phyloP scores from a whole-genome alignment of 2,888 invertebrate genomes.

The Acleris sparsana region DNA sequence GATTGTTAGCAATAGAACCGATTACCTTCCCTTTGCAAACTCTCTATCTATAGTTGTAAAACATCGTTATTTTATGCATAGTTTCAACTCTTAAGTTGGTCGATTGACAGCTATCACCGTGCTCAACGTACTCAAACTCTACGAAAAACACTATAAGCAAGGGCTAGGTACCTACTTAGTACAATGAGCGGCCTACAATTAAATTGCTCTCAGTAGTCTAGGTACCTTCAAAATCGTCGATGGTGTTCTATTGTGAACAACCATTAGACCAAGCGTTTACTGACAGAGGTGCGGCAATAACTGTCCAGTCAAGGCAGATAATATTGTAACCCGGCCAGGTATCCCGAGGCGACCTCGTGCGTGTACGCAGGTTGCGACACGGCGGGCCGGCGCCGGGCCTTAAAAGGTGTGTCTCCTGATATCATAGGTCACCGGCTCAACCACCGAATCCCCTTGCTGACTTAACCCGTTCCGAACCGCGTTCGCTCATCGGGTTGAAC shows the following conservation, averaged over 20 bases:
- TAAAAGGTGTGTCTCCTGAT: constrained; percentile 30
- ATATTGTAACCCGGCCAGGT: constrained; percentile 4
- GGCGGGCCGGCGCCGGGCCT: constrained; percentile 26
- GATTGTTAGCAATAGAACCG: too few species aligned
- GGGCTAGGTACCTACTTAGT: too few species aligned
- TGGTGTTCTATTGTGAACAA: too few species aligned
- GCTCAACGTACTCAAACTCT: too few species aligned
- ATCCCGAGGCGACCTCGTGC: constrained; percentile 22
- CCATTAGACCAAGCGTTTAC: constrained; percentile 1
- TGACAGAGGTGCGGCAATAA: not conserved
- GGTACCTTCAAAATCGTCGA: too few species aligned
- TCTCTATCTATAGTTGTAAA: not conserved
- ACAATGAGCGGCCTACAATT: too few species aligned
- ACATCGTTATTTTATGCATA: not conserved
- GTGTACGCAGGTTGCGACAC: constrained; percentile 24
- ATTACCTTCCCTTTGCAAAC: too few species aligned
- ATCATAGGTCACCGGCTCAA: constrained; percentile 45
- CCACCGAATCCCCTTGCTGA: constrained; percentile 32
- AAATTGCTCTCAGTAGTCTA: too few species aligned
- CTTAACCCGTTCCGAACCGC: not conserved
- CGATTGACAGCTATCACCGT: too few species aligned
- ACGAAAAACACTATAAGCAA: too few species aligned
- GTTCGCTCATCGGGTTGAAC: not conserved
- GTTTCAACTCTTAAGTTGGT: too few species aligned
- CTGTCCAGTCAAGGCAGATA: not conserved